A percentile compares a stretch with the other conserved stretches of the same genome.
phyloP scores from a whole-genome alignment of 2,113 vertebrate species.

The Paradisaea rubra region DNA sequence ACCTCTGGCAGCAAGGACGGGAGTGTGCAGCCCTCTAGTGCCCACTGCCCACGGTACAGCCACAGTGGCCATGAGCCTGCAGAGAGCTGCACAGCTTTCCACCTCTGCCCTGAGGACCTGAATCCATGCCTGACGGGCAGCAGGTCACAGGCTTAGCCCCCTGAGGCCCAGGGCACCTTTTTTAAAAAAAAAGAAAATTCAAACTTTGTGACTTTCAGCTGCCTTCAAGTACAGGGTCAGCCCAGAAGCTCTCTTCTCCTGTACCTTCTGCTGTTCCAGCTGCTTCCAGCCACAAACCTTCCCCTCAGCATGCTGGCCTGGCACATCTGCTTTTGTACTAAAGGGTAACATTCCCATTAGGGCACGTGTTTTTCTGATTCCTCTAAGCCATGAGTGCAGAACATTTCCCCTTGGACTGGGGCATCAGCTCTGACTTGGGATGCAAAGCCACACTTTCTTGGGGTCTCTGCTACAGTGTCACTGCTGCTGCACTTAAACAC shows the following conservation, averaged over 20 bases:
- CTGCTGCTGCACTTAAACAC: neutral
- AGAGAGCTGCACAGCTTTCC: neutral
- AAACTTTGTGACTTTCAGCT: neutral
- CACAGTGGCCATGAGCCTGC: fast-evolving
- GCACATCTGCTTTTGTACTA: neutral
- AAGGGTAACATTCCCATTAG: neutral
- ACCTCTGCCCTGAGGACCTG: neutral
- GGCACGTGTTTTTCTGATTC: neutral
- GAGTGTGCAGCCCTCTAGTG: constrained; percentile 41
- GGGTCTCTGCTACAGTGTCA: neutral
- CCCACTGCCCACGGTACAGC: fast-evolving
- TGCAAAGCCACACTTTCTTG: neutral
- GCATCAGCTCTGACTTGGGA: neutral
- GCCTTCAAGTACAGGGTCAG: neutral
- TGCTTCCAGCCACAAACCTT: neutral
- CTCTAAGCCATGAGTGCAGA: neutral
- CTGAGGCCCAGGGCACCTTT: neutral
- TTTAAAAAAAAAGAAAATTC: too few species aligned
- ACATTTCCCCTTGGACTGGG: neutral
- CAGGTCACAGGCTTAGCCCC: neutral
- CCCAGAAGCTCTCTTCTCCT: neutral
- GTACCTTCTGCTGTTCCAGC: neutral
- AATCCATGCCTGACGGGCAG: neutral
- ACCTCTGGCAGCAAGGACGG: neutral
- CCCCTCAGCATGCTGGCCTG: neutral